Evolutionary conservation across 2,113 vertebrate genomes (phyloP), one percentile per base, ranked within the genome.

Genomic region (Pomatorhinus ruficollis): DNA sequence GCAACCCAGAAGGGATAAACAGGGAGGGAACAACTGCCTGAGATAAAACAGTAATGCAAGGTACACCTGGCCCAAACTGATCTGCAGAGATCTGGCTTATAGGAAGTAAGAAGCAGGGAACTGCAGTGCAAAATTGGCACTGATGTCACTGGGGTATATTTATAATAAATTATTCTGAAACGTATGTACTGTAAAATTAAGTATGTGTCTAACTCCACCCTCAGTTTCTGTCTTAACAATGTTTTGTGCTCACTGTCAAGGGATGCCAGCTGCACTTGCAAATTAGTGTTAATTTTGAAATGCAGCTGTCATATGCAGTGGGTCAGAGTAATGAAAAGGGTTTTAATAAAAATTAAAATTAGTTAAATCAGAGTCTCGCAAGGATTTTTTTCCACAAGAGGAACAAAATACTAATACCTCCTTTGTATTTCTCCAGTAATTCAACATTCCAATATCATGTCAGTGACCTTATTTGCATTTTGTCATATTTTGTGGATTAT

Each of bases 401-500:
- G 69, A 90, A 75, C 40, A 95, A 96, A 95, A 90, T 90, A 93
- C 80, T 93, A 95, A 96, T 94, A 85, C 33, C 74, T 81, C 57
- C 71, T 94, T 83, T 93, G 64, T 96, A 78, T 90, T 95, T 89
- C 33, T 89, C 37, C 0, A 5, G 64, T 68, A 86, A 87, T 75
- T 83, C 75, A 83, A 66, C 81, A 78, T 92, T 92, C 84, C 14
- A 3, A 18, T 92, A 93, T 78, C 96, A 68, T 88, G 89, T 75
- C 95, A 93, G 95, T 81, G 56, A 88, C 68, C 37, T 66, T 63
- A 95, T 95, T 93, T 94, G 94, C 94, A 93, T 96, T 92, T 93
- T 84, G 77, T 84, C 45, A 4, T 89, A 95, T 97, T 95, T 70
- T 87, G 77, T 88, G 80, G 95, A 85, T 95, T 94, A 95, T 95